phyloP scores from a whole-genome alignment of 2,797 vertebrate genomes.

The Alcedo quadribrachys region DNA sequence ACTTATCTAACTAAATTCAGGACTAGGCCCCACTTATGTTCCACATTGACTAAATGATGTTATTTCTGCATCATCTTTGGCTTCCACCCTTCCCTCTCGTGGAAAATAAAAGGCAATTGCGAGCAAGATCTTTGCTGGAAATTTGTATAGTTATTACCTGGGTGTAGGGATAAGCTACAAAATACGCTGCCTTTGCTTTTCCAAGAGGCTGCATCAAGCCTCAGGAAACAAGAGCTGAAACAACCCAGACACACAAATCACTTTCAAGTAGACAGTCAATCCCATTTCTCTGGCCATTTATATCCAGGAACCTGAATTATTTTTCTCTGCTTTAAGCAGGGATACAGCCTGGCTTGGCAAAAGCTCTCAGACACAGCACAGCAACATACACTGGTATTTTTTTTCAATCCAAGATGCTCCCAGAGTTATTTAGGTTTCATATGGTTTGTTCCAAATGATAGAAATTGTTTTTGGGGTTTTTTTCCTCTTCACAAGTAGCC shows the following conservation, averaged over 20 bases:
- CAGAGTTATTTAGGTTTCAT: not conserved
- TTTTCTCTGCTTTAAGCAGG: not conserved
- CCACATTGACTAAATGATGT: not conserved
- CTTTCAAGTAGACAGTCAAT: not conserved
- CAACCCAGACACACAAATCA: constrained; percentile 42
- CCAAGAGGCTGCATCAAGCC: not conserved
- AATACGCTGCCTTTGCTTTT: not conserved
- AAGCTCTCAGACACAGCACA: not conserved
- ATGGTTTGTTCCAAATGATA: fast-evolving
- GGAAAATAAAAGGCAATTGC: not conserved
- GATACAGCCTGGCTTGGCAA: not conserved
- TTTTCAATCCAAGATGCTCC: not conserved
- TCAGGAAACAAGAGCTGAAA: not conserved
- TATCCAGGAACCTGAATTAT: not conserved
- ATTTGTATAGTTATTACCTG: not conserved
- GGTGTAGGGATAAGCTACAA: not conserved
- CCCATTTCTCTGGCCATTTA: not conserved
- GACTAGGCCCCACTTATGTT: fast-evolving
- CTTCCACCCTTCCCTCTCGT: not conserved
- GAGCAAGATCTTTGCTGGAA: not conserved
- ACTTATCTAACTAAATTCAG: not conserved
- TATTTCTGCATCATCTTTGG: not conserved
- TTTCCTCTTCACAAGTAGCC: not conserved
- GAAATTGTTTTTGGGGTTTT: not conserved
- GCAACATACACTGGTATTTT: fast-evolving